Percentiles rank a stretch among this genome's conserved stretches.
Conservation (phyloP, 2,113 vertebrate genomes). For the Uropsilus gracilis region DNA sequence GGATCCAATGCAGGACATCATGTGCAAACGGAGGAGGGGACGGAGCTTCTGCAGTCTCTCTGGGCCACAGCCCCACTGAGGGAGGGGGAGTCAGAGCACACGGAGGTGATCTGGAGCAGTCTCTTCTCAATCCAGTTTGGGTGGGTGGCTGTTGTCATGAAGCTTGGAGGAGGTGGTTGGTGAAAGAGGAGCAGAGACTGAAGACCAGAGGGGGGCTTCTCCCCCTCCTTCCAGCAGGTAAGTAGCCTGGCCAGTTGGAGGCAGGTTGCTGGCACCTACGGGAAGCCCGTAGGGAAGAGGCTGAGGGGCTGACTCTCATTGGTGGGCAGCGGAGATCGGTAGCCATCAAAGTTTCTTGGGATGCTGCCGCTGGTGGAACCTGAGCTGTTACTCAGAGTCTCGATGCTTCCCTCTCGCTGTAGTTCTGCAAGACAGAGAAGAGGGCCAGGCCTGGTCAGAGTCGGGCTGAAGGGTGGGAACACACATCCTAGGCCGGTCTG, state of each 20-base stretch:
- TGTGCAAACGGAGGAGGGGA: slow-evolving; percentile 65
- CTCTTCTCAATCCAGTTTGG: slow-evolving; percentile 62
- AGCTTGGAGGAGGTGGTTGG: slow-evolving; percentile 73
- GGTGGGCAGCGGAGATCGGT: slow-evolving; percentile 95
- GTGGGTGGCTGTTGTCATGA: slow-evolving; percentile 44
- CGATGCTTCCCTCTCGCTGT: slow-evolving; percentile 99
- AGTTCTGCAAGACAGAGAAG: slow-evolving; percentile 91
- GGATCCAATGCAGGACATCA: slow-evolving; percentile 51
- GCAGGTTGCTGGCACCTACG: slow-evolving; percentile 81
- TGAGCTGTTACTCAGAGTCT: slow-evolving; percentile 99
- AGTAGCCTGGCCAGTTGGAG: slow-evolving; percentile 11
- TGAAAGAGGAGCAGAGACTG: slow-evolving; percentile 56
- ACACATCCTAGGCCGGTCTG: background rate
- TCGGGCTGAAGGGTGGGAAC: rapidly evolving
- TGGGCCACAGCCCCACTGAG: slow-evolving; percentile 64
- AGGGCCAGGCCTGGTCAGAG: slow-evolving; percentile 79
- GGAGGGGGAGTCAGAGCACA: slow-evolving; percentile 43
- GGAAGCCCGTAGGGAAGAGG: slow-evolving; percentile 95
- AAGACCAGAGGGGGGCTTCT: background rate
- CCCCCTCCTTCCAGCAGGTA: background rate
- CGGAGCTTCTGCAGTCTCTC: slow-evolving; percentile 64
- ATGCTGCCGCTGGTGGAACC: slow-evolving; percentile 99
- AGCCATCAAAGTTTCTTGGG: slow-evolving; percentile 97
- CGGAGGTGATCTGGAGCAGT: slow-evolving; percentile 46
- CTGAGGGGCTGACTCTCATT: slow-evolving; percentile 98